Evolutionary conservation across 2,113 vertebrate genomes (phyloP), one percentile per base, ranked within the genome.

Genomic region (Chrysemys picta): DNA sequence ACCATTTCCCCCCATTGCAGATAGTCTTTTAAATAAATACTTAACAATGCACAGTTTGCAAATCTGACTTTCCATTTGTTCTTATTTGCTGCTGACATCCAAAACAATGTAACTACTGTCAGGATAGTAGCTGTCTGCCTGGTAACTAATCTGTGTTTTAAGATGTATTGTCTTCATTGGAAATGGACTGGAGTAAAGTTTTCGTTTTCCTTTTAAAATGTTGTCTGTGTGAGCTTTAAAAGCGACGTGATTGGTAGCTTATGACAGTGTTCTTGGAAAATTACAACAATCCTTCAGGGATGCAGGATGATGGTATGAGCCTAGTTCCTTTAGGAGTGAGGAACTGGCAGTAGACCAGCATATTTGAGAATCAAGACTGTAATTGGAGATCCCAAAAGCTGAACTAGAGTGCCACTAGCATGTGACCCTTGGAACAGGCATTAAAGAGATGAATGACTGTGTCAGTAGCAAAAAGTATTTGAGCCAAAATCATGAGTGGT

Each of bases 351-450:
- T 50, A 85, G 72, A 25, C 53, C 65, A 69, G 31, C 79, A 54
- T 94, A 90, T 95, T 95, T 96, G 84, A 94, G 75, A 92, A 96
- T 49, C 79, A 96, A 76, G 92, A 96, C 94, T 93, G 92, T 87
- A 65, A 85, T 93, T 96, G 89, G 87, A 88, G 87, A 94, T 94
- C 93, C 94, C 96, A 96, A 85, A 95, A 97, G 93, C 89, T 96
- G 96, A 95, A 96, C 94, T 96, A 82, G 88, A 96, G 88, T 97
- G 89, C 93, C 91, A 59, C 75, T 88, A 29, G 90, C 93, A 91
- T 95, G 90, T 96, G 96, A 96, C 94, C 92, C 92, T 94, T 97
- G 96, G 94, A 97, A 85, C 92, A 65, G 83, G 65, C 96, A 95
- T 93, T 87, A 92, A 89, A 89, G 56, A 89, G 84, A 95, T 96